These are phyloP conservation scores for Scylla paramamosain DNA, from an alignment of 1,140 invertebrate species.

Conservation along the genomic window DNA sequence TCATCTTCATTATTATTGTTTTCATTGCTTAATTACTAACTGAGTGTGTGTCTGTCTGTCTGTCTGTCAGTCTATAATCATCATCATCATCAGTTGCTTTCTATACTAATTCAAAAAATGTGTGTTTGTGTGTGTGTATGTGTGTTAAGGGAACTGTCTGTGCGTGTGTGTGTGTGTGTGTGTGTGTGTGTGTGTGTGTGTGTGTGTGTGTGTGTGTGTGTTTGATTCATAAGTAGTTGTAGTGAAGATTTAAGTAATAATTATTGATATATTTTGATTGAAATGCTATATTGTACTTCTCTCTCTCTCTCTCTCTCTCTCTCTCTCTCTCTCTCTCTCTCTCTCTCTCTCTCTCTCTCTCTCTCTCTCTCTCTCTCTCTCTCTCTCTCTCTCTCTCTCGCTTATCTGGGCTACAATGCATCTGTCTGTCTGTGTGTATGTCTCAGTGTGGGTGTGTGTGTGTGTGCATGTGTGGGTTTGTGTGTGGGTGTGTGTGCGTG, in stretches of 20 bases:
- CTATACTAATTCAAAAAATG: neutral
- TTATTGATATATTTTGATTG: no score
- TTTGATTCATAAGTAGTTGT: no score
- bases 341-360: constrained; percentile 39
- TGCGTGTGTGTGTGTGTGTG: constrained; percentile 44
- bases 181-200: neutral
- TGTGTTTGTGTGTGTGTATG: constrained; percentile 32
- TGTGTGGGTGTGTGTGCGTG: constrained; percentile 52
- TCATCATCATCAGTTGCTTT: no score
- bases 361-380: constrained; percentile 40
- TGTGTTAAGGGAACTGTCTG: no score
- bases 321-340: constrained; percentile 46
- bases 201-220: neutral
- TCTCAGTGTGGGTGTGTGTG: neutral
- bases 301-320: constrained; percentile 54
- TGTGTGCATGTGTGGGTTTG: neutral
- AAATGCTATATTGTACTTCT: no score
- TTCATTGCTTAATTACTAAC: no score
- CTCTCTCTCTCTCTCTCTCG: constrained; percentile 39
- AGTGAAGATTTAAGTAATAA: no score
- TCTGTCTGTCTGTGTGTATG: constrained; percentile 38
- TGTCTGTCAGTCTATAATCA: no score
- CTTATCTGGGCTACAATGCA: neutral
- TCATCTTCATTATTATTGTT: no score
- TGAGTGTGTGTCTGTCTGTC: neutral